Evolutionary conservation across 2,113 vertebrate genomes (phyloP), one percentile per base, ranked within the genome.

Genomic region (Percopsis transmontana): DNA sequence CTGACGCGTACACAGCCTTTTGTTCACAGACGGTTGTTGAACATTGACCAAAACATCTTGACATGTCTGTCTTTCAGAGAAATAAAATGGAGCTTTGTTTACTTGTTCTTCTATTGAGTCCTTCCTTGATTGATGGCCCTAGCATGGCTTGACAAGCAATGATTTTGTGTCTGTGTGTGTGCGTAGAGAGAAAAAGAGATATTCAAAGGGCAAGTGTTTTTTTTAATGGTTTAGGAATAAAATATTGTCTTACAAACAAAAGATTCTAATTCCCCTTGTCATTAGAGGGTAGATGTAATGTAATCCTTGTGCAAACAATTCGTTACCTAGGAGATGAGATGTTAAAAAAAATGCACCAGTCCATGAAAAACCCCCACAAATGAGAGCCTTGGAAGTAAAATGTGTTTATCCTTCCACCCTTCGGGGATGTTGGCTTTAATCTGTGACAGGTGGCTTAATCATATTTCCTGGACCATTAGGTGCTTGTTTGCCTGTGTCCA

Each of bases 11-110:
- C 75, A 62, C 76, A 73, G 72, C 60, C 68, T 88, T 82, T 76
- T 87, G 82, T 86, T 85, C 56, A 14, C 67, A 72, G 68, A 84
- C 80, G 62, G 72, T 48, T 72, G 79, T 84, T 87, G 68, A 86
- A 82, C 72, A 78, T 78, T 82, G 81, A 87, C 78, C 79, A 84
- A 85, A 85, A 88, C 77, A 77, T 85, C 84, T 86, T 82, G 81
- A 71, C 77, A 88, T 87, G 83, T 85, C 86, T 85, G 77, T 86
- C 83, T 90, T 88, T 87, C 77, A 87, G 81, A 86, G 74, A 84
- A 85, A 90, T 89, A 88, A 87, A 89, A 83, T 85, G 74, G 79
- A 86, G 73, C 72, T 81, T 85, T 70, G 62, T 90, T 89, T 87
- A 81, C 70, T 83, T 81, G 66, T 58, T 21, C 83, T 73, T 71